Base-by-base conservation (phyloP, 1,140 invertebrate genomes). In the Hylaeus volcanicus region DNA sequence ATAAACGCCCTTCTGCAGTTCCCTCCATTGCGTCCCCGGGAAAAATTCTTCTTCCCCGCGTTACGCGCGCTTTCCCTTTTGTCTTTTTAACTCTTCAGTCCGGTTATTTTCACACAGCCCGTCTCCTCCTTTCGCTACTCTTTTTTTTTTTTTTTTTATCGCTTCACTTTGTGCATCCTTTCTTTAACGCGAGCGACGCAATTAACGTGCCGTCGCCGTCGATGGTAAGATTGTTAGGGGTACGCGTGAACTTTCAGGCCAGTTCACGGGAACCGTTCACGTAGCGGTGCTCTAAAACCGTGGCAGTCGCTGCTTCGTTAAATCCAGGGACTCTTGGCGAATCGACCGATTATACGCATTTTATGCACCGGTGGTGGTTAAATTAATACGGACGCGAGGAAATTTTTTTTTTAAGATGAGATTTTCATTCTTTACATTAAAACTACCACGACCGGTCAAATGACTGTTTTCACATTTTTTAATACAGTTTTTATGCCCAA, bases 11-110 rank as follows among this genome's bases (percentile, higher is more conserved):
- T 73, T 45, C 55, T 45, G 80, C 78, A 60, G 74, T 63, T 66
- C 55, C 79, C 51, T 89, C 83, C 91, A 91, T 91, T 91, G 88
- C 60, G 55, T 55, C 70, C 81, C 56, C 90, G 78, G 81, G 73
- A 81, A 81, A 85, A 80, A 86, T 85, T 86, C 78, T 80, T 80
- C 81, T 85, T 76, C 70, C 61, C 65, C 74, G 79, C 81, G 83
- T 77, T 75, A 81, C 65, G 60, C 84, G 77, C 77, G 81, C 74
- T 84, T 86, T 88, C 86, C 86, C 88, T 88, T 81, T 84, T 84
- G 83, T 77, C 66, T 77, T 81, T 81, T 81, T 77, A 70, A 70
- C 66, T 64, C 66, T 64, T 81, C 79, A 70, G 65, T 77, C 64
- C 74, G 65, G 58, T 53, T 77, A 69, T 81, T 77, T 81, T 81